Evolutionary conservation across 30 jellyfish, hydroid and myxozoan species (phyloP), one percentile per base, ranked within the genome.

Genomic region (Turritopsis dohrnii): DNA sequence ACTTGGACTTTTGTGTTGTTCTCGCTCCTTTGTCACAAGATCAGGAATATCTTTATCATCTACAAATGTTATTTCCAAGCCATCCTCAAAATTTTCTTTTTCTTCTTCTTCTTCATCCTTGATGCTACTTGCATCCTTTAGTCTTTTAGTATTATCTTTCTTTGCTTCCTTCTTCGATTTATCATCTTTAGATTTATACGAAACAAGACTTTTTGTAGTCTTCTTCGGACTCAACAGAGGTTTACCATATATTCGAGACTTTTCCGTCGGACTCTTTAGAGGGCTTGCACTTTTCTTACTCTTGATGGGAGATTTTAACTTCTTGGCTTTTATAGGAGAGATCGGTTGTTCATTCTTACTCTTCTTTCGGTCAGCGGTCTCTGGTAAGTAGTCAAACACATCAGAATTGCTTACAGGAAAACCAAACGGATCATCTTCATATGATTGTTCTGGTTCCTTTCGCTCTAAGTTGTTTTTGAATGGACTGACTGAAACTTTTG

Each of bases 341-440:
- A 16, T 27, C 0, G 77, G 16, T 69, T 3, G 13, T 41, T 41
- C 60, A 5, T 41, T 41, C 60, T 3, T 41, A 13, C 13, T 13
- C 13, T 41, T 41, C 60, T 13, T 41, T 13, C 13, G 60, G 60
- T 41, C 60, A 41, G 60, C 13, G 60, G 13, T 41, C 13, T 41
- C 60, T 41, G 60, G 60, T 13, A 41, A 41, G 60, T 69, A 8
- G 30, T 69, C 22, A 19, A 69, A 69, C 9, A 8, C 30, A 69
- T 69, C 28, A n/a, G 23, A 27, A 69, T 69, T 27, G 19, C 23
- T 7, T 9, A n/a, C 77, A 69, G 28, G 31, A 69, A 69, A 69
- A 23, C 77, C 77, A 69, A 69, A 69, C 16, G 77, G 77, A 69
- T 69, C 77, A 69, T 69, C 60, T 3, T 41, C 60, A 41, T 41